These are phyloP conservation scores for Cinara cedri DNA, from an alignment of 2,888 invertebrate genomes.

Conservation along the genomic window DNA sequence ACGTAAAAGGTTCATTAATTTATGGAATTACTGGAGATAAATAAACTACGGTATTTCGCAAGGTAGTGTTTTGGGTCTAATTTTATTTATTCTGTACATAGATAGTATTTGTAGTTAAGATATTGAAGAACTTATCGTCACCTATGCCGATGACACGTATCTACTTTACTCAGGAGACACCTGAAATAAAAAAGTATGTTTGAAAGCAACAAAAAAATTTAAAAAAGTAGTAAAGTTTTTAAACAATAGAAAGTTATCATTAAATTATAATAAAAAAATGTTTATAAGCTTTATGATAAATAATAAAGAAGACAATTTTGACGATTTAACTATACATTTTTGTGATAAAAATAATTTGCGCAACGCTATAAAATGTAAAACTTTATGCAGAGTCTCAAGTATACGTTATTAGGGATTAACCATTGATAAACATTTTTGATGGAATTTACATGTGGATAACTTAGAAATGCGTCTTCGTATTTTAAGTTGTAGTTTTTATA, in stretches of 20 bases:
- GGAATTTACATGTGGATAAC: no score
- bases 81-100: slow-evolving; percentile 2
- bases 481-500: no score
- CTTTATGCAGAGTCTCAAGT: no score
- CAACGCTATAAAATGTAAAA: neutral
- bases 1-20: neutral
- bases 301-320: neutral
- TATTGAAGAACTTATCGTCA: neutral
- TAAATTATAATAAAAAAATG: neutral
- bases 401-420: no score
- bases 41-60: neutral
- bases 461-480: no score
- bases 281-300: neutral
- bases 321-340: neutral
- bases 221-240: neutral
- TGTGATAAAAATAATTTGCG: neutral
- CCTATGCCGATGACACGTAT: slow-evolving; percentile 5
- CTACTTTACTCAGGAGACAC: neutral
- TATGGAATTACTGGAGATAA: neutral
- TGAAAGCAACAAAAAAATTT: neutral
- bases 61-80: neutral
- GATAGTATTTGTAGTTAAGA: neutral
- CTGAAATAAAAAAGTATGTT: neutral
- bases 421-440: no score
- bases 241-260: neutral